Conservation (phyloP, 2,888 invertebrate genomes). For the Resseliella maxima region DNA sequence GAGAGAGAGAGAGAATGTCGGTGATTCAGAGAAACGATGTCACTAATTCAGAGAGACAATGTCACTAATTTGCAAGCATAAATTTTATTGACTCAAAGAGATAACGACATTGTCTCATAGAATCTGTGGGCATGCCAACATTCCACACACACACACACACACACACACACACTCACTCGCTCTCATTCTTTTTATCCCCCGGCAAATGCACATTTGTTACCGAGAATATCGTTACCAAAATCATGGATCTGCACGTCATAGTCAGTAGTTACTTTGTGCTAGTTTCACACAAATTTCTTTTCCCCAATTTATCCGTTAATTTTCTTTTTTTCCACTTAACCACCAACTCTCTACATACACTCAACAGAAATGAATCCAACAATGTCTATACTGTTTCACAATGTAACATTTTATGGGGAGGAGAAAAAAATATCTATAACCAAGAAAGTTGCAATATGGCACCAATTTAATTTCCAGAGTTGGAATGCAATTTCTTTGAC, state of each 20-base stretch:
- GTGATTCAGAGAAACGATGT: too few relatives aligned
- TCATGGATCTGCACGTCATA: slow-evolving; percentile 24
- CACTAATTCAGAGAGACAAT: too few relatives aligned
- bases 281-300: slow-evolving; percentile 37
- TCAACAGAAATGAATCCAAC: not conserved
- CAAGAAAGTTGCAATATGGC: not conserved
- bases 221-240: slow-evolving; percentile 37
- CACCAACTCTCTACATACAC: not conserved
- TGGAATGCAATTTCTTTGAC: too few relatives aligned
- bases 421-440: not conserved
- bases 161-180: not conserved
- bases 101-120: too few relatives aligned
- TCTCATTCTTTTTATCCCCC: too few relatives aligned
- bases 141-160: not conserved
- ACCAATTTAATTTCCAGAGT: slow-evolving; percentile 48
- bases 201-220: not conserved
- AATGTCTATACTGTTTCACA: not conserved
- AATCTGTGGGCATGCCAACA: too few relatives aligned
- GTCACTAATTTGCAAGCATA: too few relatives aligned
- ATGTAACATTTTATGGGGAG: not conserved
- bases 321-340: not conserved
- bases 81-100: too few relatives aligned
- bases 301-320: not conserved
- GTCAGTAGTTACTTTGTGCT: slow-evolving; percentile 37
- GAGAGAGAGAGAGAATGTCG: too few relatives aligned